phyloP scores from a whole-genome alignment of 2,113 vertebrate genomes.

The Syrmaticus mikado region DNA sequence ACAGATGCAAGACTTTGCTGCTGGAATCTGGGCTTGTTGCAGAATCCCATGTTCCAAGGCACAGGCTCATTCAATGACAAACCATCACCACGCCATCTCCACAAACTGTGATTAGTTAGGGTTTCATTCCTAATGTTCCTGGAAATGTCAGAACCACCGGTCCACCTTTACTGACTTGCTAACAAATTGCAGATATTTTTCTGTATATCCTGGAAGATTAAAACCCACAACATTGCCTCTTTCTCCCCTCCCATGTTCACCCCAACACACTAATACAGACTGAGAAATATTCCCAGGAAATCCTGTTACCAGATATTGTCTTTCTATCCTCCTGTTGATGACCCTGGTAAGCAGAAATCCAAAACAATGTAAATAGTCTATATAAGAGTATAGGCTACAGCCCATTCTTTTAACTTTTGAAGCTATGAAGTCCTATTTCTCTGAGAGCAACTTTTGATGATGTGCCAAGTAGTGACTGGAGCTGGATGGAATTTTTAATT shows the following conservation, averaged over 20 bases:
- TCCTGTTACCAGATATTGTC: not conserved
- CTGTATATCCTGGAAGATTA: not conserved
- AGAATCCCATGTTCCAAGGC: not conserved
- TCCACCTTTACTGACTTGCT: not conserved
- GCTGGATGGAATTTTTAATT: constrained; percentile 55
- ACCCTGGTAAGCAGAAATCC: not conserved
- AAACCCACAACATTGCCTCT: not conserved
- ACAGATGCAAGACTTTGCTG: not conserved
- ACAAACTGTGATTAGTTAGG: not conserved
- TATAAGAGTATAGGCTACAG: not conserved
- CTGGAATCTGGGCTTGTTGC: not conserved
- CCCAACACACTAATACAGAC: not conserved
- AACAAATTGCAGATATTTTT: not conserved
- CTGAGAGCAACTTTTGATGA: not conserved
- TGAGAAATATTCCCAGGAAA: not conserved
- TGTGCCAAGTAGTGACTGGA: constrained; percentile 39
- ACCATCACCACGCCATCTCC: not conserved
- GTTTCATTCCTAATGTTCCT: not conserved
- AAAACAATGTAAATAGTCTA: not conserved
- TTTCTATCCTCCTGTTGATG: not conserved
- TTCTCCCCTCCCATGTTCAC: not conserved
- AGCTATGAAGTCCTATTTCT: not conserved
- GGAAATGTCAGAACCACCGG: not conserved
- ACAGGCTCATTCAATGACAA: not conserved
- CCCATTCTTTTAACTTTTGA: not conserved